Conservation (phyloP, 2,113 vertebrate genomes). For the Aythya baeri region DNA sequence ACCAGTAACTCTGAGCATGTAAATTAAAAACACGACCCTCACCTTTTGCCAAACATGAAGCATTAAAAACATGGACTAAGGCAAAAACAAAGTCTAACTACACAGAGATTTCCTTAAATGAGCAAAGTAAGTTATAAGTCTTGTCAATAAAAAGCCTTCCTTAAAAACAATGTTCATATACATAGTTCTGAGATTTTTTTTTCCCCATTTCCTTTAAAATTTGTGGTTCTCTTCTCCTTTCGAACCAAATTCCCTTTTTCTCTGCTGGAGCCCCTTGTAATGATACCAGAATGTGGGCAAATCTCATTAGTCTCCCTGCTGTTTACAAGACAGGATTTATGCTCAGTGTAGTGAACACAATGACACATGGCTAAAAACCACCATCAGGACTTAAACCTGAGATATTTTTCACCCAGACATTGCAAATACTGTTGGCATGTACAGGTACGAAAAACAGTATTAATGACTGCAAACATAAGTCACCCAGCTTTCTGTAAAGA, state of each 20-base stretch:
- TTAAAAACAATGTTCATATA: not conserved
- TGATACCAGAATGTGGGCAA: slow-evolving; percentile 65
- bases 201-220: not conserved
- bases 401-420: slow-evolving; percentile 65
- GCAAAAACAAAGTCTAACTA: not conserved
- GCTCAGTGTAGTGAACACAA: slow-evolving; percentile 74
- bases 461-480: slow-evolving; percentile 61
- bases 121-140: not conserved
- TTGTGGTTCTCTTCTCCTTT: not conserved
- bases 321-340: slow-evolving; percentile 79
- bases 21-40: slow-evolving; percentile 58
- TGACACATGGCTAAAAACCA: slow-evolving; percentile 71
- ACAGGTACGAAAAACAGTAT: slow-evolving; percentile 40
- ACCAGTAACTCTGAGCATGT: slow-evolving; percentile 15
- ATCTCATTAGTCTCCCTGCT: slow-evolving; percentile 74
- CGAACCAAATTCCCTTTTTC: slow-evolving; percentile 50
- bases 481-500: slow-evolving; percentile 58
- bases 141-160: not conserved
- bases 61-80: slow-evolving; percentile 1
- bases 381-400: slow-evolving; percentile 69
- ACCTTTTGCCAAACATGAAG: slow-evolving; percentile 5
- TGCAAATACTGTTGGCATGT: slow-evolving; percentile 53
- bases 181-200: not conserved
- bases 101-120: not conserved
- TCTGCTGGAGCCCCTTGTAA: slow-evolving; percentile 66